A percentile compares a stretch with the other conserved stretches of the same genome.
phyloP scores from a whole-genome alignment of 2,888 invertebrate species.

The Agrypnus murinus region DNA sequence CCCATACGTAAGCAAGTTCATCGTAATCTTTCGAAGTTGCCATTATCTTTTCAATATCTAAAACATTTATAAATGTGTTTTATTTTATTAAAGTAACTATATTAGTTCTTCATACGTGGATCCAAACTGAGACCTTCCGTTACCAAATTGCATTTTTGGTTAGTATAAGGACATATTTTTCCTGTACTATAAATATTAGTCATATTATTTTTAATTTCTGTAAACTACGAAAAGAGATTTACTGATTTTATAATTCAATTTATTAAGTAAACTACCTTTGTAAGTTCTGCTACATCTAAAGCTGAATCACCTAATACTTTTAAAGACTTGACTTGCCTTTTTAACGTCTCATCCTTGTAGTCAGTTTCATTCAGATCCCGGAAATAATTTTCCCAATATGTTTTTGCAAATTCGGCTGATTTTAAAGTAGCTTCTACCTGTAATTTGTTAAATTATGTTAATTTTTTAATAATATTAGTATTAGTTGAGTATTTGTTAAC shows the following conservation, averaged over 20 bases:
- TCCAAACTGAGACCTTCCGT: conserved; percentile 64
- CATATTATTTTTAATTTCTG: conserved; percentile 58
- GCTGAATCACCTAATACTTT: conserved; percentile 71
- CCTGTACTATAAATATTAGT: conserved; percentile 69
- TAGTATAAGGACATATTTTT: conserved; percentile 69
- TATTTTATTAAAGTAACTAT: neutral
- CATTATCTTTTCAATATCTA: conserved; percentile 68
- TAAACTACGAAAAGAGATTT: conserved; percentile 56
- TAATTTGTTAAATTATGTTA: too few species aligned
- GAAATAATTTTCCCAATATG: conserved; percentile 68
- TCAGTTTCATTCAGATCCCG: conserved; percentile 63
- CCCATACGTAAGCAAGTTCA: conserved; percentile 79
- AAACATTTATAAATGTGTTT: neutral
- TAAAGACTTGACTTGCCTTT: conserved; percentile 70
- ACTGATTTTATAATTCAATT: conserved; percentile 1
- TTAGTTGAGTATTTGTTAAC: conserved; percentile 51
- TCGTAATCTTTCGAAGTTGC: conserved; percentile 74
- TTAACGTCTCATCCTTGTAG: conserved; percentile 67
- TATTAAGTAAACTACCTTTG: too few species aligned
- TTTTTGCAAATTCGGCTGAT: conserved; percentile 66
- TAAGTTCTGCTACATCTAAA: conserved; percentile 65
- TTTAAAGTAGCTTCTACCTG: conserved; percentile 59
- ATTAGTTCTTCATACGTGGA: conserved; percentile 63
- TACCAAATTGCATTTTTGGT: conserved; percentile 64
- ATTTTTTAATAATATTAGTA: too few species aligned